Evolutionary conservation across 2,797 vertebrate genomes (phyloP).

Genomic region (Denticeps clupeoides): DNA sequence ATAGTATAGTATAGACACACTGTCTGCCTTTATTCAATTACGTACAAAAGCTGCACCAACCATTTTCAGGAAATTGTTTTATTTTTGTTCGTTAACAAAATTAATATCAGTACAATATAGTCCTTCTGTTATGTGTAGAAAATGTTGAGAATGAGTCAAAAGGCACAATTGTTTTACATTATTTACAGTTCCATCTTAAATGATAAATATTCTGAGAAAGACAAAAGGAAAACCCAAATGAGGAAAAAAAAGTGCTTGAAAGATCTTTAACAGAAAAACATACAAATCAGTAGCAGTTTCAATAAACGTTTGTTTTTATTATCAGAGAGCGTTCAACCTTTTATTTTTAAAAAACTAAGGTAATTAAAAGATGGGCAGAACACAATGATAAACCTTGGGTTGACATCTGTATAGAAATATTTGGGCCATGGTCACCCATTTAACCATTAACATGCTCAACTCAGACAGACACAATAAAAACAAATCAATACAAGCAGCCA

Average conservation of each 20-base stretch:
- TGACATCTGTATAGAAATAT: too few relatives aligned
- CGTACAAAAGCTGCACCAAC: constrained; percentile 3
- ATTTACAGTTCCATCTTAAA: constrained; percentile 82
- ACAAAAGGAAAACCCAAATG: constrained; percentile 70
- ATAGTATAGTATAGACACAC: too few relatives aligned
- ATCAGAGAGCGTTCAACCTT: constrained; percentile 67
- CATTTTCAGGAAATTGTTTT: constrained; percentile 62
- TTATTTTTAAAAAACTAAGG: constrained; percentile 49
- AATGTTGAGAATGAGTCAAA: constrained; percentile 84
- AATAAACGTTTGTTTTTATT: constrained; percentile 51
- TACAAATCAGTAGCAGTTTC: constrained; percentile 79
- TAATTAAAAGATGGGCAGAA: constrained; percentile 35
- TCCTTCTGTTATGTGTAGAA: constrained; percentile 80
- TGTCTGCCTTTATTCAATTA: too few relatives aligned
- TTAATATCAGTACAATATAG: constrained; percentile 74
- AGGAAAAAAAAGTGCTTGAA: constrained; percentile 89
- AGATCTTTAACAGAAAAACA: constrained; percentile 71
- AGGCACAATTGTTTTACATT: constrained; percentile 96
- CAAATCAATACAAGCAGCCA: too few relatives aligned
- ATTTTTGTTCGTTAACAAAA: constrained; percentile 70
- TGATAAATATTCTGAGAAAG: constrained; percentile 98
- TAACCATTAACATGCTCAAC: too few relatives aligned
- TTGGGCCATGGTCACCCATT: too few relatives aligned
- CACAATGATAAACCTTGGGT: constrained; percentile 6
- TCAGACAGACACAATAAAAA: too few relatives aligned